phyloP scores from a whole-genome alignment of 2,113 vertebrate species.

The Rhinoderma darwinii region DNA sequence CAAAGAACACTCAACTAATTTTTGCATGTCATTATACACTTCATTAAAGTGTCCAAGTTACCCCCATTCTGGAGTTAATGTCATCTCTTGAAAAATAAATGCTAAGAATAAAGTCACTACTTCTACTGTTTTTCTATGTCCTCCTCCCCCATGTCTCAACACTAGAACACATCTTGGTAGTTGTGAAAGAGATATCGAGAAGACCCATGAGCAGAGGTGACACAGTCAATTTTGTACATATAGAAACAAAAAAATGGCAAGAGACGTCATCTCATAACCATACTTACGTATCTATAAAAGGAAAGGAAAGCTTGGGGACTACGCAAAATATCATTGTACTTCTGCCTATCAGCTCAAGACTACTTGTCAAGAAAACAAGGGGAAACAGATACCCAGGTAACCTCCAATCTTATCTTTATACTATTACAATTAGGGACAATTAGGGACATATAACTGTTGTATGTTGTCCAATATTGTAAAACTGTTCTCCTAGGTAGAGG shows the following conservation, averaged over 20 bases:
- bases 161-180: conserved; percentile 19
- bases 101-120: conserved; percentile 21
- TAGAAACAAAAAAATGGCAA: neutral
- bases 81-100: conserved; percentile 28
- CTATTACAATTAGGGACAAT: neutral
- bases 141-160: conserved; percentile 47
- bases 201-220: conserved; percentile 46
- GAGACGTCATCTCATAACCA: conserved; percentile 22
- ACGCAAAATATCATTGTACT: neutral
- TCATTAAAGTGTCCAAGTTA: conserved; percentile 44
- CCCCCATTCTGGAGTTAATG: neutral
- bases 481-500: neutral
- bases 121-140: neutral
- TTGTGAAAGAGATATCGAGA: conserved; percentile 31
- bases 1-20: conserved; percentile 33
- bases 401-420: neutral
- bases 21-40: conserved; percentile 56
- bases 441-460: neutral
- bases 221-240: conserved; percentile 36
- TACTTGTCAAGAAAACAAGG: neutral
- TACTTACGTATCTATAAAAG: conserved; percentile 42
- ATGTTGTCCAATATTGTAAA: neutral
- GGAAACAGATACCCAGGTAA: conserved; percentile 44
- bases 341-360: neutral
- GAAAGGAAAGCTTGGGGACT: neutral